These are phyloP conservation scores for Sarcoramphus papa DNA, from an alignment of 2,797 vertebrate species.

Conservation along the genomic window DNA sequence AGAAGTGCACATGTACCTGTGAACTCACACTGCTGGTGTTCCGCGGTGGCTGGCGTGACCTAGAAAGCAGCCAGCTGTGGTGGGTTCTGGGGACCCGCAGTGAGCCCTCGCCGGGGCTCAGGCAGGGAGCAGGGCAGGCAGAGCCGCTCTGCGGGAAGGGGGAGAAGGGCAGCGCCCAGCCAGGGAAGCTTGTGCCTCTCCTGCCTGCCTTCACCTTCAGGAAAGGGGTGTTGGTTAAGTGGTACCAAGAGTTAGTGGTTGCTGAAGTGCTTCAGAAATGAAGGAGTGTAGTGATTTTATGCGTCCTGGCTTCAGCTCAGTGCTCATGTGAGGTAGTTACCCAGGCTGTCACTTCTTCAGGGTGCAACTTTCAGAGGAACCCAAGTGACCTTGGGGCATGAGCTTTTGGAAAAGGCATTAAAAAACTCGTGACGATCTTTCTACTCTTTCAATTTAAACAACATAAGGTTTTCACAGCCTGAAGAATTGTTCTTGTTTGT, in stretches of 20 bases:
- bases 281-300: neutral
- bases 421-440: accelerated
- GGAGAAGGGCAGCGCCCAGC: neutral
- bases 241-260: neutral
- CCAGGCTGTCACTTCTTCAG: neutral
- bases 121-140: neutral
- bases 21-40: neutral
- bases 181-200: neutral
- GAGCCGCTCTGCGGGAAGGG: neutral
- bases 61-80: neutral
- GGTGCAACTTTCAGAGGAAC: neutral
- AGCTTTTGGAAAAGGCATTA: neutral
- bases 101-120: neutral
- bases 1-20: accelerated
- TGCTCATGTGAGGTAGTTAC: neutral
- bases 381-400: neutral
- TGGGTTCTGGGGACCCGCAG: neutral
- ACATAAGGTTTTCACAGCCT: neutral
- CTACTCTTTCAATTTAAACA: neutral
- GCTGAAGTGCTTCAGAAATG: neutral
- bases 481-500: neutral
- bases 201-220: accelerated
- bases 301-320: neutral
- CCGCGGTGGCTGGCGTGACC: accelerated
- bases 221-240: neutral